These are phyloP conservation scores for Ovis canadensis DNA, from an alignment of 2,113 vertebrate genomes.

Conservation along the genomic window DNA sequence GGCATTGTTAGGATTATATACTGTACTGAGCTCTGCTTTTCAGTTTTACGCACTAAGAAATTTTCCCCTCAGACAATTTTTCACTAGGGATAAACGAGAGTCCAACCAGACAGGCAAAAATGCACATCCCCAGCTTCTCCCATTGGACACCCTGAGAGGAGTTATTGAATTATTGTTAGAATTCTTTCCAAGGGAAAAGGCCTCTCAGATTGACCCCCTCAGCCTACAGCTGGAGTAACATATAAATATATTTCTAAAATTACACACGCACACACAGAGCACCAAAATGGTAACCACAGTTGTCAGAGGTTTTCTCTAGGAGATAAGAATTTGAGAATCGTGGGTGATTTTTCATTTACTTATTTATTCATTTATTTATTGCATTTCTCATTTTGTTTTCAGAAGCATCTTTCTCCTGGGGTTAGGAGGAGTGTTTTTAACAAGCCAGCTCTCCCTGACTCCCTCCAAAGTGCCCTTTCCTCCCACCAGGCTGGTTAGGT, in stretches of 20 bases:
- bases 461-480: not conserved
- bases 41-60: slow-evolving; percentile 65
- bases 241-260: not conserved
- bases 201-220: not conserved
- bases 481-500: not conserved
- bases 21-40: slow-evolving; percentile 79
- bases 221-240: not conserved
- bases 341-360: not conserved
- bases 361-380: not conserved
- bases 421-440: not conserved
- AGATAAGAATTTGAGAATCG: not conserved
- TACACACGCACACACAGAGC: not conserved
- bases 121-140: not conserved
- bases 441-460: not conserved
- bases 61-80: slow-evolving; percentile 54
- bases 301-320: not conserved
- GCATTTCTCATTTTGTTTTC: not conserved
- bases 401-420: not conserved
- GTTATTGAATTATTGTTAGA: not conserved
- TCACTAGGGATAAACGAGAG: slow-evolving; percentile 41
- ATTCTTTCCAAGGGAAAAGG: not conserved
- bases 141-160: not conserved
- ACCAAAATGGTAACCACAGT: not conserved
- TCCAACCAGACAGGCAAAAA: slow-evolving; percentile 54
- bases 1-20: slow-evolving; percentile 81